Evolutionary conservation across 2,113 vertebrate species (phyloP), one percentile per base, ranked within the genome.

Genomic region (Myrmophylax atrothorax): DNA sequence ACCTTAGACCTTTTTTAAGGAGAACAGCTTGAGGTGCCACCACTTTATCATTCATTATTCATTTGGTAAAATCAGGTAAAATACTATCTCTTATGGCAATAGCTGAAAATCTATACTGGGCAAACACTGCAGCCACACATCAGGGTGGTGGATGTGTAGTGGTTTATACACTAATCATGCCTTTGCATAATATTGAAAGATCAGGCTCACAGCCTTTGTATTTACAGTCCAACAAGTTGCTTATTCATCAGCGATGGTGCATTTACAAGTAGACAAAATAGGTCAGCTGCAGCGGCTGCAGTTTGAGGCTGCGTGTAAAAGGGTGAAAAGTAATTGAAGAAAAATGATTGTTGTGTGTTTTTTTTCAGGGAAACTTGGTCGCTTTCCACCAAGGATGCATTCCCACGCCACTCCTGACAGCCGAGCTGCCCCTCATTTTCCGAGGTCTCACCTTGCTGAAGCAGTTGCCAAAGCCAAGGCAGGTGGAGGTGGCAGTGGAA

Each of bases 391-490:
- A 0, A 97, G 97, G 95, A 96, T 97, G 96, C 98, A 97, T 76
- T 98, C 97, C 47, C 96, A 98, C 4, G 79, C 96, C 3, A n/a
- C 97, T 35, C 96, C 97, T 0, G 97, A 98, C 4, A 96, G 98
- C 87, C 96, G 95, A 31, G 93, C 97, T 46, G 97, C 98, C 33
- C 88, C 97, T 50, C 97, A 91, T 23, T 97, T 98, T 52, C 97
- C 98, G 24, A 96, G 98, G 75, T 97, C 98, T 72, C 98, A 99
- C 90, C 97, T 97, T 19, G 94, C 98, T 37, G 98, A 99, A 92
- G 98, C 98, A 58, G 97, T 98, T 90, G 97, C 98, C 89, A 99
- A 98, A 94, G 95, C 98, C 25, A 99, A 98, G 91, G 97, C 96
- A 56, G 95, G 96, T 55, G 96, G 90, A 76, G 94, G 93, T 20